Conservation (phyloP, 1,140 invertebrate species). For the Goniozus legneri region DNA sequence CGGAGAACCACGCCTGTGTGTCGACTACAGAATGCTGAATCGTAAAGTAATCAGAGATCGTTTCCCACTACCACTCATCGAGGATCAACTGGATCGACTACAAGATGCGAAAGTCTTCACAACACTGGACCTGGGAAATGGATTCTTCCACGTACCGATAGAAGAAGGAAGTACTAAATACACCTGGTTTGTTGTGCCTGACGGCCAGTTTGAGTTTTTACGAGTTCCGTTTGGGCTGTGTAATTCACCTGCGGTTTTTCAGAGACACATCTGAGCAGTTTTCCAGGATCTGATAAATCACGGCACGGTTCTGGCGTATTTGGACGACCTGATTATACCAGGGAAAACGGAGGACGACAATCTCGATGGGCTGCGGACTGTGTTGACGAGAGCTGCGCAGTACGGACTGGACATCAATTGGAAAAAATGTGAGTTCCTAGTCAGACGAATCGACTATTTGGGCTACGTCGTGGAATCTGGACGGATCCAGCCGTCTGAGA, state of each 20-base stretch:
- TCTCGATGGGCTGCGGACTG: neutral
- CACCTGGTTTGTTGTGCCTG: neutral
- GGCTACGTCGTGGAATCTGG: neutral
- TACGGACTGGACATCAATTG: neutral
- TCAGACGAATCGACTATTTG: neutral
- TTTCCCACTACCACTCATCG: neutral
- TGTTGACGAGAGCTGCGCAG: neutral
- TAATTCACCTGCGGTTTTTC: neutral
- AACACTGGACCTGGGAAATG: neutral
- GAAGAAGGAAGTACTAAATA: neutral
- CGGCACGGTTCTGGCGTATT: neutral
- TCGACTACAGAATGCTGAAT: neutral
- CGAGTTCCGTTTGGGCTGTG: constrained; percentile 6
- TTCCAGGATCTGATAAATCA: neutral
- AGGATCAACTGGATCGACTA: neutral
- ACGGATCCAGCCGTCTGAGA: neutral
- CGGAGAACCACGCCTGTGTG: neutral
- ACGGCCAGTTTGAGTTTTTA: neutral
- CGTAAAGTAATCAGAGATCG: neutral
- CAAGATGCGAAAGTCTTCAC: neutral
- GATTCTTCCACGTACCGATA: neutral
- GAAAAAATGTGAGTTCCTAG: neutral
- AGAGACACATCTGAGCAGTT: neutral
- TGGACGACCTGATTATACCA: neutral
- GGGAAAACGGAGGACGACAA: neutral